Evolutionary conservation across 1,140 invertebrate species (phyloP).

Genomic region (Hetaerina americana): DNA sequence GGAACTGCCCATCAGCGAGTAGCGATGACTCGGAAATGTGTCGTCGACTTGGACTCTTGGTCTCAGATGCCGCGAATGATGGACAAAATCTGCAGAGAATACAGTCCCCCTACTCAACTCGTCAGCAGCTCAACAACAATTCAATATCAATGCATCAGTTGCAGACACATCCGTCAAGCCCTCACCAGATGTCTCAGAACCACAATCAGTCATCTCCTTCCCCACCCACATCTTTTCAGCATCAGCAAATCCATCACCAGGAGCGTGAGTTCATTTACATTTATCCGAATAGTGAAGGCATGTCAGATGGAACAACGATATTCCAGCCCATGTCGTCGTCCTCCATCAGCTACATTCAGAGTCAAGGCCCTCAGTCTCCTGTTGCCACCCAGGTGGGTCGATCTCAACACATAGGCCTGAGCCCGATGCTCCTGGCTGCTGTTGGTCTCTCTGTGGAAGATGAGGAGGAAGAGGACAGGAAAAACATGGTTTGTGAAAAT

Average conservation of each 20-base stretch:
- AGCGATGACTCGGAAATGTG: slow-evolving; percentile 26
- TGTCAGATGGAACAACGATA: neutral
- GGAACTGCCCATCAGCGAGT: slow-evolving; percentile 15
- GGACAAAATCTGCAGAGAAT: neutral
- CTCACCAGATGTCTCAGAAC: too few species aligned
- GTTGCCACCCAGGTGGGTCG: neutral
- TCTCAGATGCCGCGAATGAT: neutral
- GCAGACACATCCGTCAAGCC: neutral
- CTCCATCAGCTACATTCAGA: neutral
- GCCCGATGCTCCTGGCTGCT: neutral
- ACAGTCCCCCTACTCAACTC: neutral
- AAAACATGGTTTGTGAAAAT: neutral
- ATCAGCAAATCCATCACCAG: too few species aligned
- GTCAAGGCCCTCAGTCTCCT: neutral
- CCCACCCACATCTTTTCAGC: too few species aligned
- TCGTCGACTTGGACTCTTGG: slow-evolving; percentile 19
- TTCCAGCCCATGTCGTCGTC: neutral
- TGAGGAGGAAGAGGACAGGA: neutral
- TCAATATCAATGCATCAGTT: neutral
- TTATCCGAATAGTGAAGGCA: neutral
- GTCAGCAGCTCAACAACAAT: neutral
- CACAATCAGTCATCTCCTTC: neutral
- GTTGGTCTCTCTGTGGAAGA: neutral
- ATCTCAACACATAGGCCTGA: neutral
- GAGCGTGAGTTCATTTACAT: neutral